Percentiles rank a stretch among this genome's conserved stretches.
Conservation (phyloP, 2,888 invertebrate genomes). For the Mythimna pallens region DNA sequence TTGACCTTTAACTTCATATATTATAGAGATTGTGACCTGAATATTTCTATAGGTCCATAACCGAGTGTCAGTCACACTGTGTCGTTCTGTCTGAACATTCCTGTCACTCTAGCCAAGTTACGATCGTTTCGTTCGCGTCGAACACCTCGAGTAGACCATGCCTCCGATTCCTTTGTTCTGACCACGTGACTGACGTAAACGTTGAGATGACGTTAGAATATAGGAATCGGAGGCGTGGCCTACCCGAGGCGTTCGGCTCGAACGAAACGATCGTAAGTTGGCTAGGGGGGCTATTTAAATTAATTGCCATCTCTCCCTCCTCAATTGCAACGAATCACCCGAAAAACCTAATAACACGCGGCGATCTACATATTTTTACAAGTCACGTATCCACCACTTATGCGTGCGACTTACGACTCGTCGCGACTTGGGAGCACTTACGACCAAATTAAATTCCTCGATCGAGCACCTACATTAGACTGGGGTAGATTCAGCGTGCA, state of each 20-base stretch:
- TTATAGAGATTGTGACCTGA: not conserved
- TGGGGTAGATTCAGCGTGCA: constrained; percentile 21
- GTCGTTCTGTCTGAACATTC: not conserved
- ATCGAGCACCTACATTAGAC: constrained; percentile 41
- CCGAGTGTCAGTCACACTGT: not conserved
- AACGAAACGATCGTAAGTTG: too few species aligned
- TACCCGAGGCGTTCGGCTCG: too few species aligned
- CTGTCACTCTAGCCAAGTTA: too few species aligned
- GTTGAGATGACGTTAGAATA: too few species aligned
- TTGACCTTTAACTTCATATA: not conserved
- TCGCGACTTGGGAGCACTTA: constrained; percentile 35
- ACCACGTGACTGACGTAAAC: too few species aligned
- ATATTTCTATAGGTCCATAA: not conserved
- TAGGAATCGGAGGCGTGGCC: too few species aligned
- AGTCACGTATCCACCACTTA: constrained; percentile 29
- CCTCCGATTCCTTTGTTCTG: too few species aligned
- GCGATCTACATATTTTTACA: constrained; percentile 26
- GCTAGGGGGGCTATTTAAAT: too few species aligned
- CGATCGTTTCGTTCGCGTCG: too few species aligned
- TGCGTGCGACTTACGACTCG: constrained; percentile 17
- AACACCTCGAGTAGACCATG: too few species aligned
- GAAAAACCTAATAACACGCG: constrained; percentile 1
- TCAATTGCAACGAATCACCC: not conserved
- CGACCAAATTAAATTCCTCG: constrained; percentile 50
- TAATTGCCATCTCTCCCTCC: not conserved